A percentile compares a stretch with the other conserved stretches of the same genome.
Evolutionary conservation across 2,888 invertebrate genomes (phyloP).

Genomic region (Xanthia togata): DNA sequence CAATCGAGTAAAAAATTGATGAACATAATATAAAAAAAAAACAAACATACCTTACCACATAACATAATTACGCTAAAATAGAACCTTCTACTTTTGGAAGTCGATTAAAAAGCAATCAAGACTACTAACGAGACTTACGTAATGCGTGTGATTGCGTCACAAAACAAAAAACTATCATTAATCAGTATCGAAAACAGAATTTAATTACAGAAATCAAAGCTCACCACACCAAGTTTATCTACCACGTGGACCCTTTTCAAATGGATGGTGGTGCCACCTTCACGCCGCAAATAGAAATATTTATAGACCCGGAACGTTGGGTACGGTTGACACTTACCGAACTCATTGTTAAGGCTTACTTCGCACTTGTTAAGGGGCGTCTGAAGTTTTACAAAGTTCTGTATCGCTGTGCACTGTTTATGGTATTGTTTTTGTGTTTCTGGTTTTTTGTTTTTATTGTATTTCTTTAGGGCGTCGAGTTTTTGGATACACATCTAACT

Average conservation of each 20-base stretch:
- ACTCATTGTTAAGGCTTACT: slow-evolving; percentile 70
- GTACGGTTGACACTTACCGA: slow-evolving; percentile 73
- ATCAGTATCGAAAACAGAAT: slow-evolving; percentile 59
- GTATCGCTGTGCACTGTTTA: slow-evolving; percentile 21
- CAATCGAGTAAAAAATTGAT: not conserved
- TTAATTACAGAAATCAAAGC: slow-evolving; percentile 64
- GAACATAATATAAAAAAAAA: too few relatives aligned
- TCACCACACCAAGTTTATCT: slow-evolving; percentile 55
- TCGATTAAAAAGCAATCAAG: not conserved
- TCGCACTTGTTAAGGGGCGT: slow-evolving; percentile 26
- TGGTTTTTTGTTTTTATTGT: not conserved
- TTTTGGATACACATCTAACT: too few relatives aligned
- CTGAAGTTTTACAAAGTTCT: slow-evolving; percentile 28
- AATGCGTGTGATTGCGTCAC: not conserved
- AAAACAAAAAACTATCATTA: slow-evolving; percentile 31
- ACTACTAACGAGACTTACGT: not conserved
- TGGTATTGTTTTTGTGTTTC: not conserved
- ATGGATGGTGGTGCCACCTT: slow-evolving; percentile 62
- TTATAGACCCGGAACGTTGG: slow-evolving; percentile 70
- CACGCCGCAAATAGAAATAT: slow-evolving; percentile 75
- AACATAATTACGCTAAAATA: too few relatives aligned
- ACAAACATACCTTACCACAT: too few relatives aligned
- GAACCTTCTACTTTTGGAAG: too few relatives aligned
- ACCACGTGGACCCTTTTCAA: slow-evolving; percentile 72
- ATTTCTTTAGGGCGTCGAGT: too few relatives aligned